phyloP scores from a whole-genome alignment of 2,797 vertebrate species.

The Microtus obscurus region DNA sequence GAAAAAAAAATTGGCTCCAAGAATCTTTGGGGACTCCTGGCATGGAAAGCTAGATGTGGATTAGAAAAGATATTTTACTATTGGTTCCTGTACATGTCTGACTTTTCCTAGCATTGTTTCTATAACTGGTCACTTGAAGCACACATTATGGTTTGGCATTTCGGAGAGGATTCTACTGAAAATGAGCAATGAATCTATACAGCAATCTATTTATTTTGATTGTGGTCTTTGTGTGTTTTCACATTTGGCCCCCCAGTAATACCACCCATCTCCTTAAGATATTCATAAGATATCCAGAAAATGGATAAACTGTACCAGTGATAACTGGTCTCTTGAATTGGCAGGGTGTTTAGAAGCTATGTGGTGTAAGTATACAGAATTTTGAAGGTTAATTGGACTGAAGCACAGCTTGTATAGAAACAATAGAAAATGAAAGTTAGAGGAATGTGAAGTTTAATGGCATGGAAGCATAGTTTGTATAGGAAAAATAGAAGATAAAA shows the following conservation, averaged over 20 bases:
- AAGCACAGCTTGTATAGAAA: neutral
- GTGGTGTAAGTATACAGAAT: neutral
- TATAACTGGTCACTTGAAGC: neutral
- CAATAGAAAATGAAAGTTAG: neutral
- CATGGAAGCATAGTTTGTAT: neutral
- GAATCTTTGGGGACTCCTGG: neutral
- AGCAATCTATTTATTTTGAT: neutral
- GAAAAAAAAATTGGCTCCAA: neutral
- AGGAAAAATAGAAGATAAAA: neutral
- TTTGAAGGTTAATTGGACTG: neutral
- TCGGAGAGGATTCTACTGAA: neutral
- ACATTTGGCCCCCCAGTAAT: neutral
- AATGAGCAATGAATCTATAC: neutral
- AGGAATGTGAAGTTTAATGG: neutral
- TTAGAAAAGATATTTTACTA: neutral
- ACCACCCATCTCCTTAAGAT: neutral
- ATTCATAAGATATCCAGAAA: no score
- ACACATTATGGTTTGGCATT: neutral
- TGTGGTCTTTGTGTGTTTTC: neutral
- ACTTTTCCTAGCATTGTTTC: neutral
- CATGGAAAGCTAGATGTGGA: accelerated
- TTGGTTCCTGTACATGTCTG: neutral
- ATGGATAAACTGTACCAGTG: neutral
- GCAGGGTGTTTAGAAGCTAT: neutral
- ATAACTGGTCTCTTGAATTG: neutral